Base-by-base conservation (phyloP, 92 coral and sea anemone species). In the Zoanthus gigantus region DNA sequence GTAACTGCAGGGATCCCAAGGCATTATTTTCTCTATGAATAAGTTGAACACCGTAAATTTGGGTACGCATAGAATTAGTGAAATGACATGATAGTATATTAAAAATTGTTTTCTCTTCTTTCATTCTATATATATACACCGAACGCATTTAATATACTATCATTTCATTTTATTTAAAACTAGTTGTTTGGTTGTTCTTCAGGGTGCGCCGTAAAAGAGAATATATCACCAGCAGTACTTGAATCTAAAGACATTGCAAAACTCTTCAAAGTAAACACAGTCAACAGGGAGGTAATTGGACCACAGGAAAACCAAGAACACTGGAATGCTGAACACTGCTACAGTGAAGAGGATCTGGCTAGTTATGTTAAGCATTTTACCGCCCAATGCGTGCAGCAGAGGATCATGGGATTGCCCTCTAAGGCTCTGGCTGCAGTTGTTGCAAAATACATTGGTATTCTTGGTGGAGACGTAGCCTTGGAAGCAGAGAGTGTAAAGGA, bases 371-470 rank as follows among this genome's bases (percentile, higher is more conserved):
- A 94, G 57, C 94, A 93, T 63, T 95, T 95, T 67, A 97, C 93
- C 76, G 99, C 99, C 11, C 94, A 97, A 63, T 92, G 94, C 53
- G 92, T 97, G n/a, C 99, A 97, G 90, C 95, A 95, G 79, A 87
- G 98, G 77, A 93, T 97, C 80, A 87, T 97, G 90, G 99, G 99
- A 65, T 86, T 95, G 37, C 99, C 99, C 1, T 97, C 99, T 15
- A 96, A 92, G 46, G 98, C 96, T 46, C 90, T 97, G 66, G 95
- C 97, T 56, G 89, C 92, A 37, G 94, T 96, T 66, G 94, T 93
- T 29, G 89, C 94, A 17, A 87, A 84, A 53, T 97, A 94, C 78
- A 89, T 93, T 44, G 86, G 82, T 1, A 84, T 94, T 47, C 86
- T 97, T 84, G 92, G 94, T 16, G 83, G 74, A 10, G 92, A 90